These are phyloP conservation scores for Ophion ellenae DNA, from an alignment of 2,888 invertebrate genomes.

Conservation along the genomic window DNA sequence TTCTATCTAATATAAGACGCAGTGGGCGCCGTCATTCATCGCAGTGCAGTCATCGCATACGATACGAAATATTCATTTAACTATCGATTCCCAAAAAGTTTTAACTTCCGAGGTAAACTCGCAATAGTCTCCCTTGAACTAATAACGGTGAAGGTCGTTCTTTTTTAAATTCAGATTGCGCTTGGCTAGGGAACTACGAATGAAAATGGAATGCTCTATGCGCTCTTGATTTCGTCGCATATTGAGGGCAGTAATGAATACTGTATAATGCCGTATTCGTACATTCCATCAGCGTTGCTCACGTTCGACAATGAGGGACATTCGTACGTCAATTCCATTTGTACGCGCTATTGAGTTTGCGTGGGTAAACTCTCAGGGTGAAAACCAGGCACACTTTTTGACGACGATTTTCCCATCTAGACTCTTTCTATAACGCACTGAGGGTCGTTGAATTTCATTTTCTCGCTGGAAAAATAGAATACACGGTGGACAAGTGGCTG, in stretches of 20 bases:
- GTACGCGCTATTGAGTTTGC: conserved; percentile 23
- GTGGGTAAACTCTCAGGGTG: conserved; percentile 6
- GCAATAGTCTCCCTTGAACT: too few species aligned
- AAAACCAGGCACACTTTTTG: conserved; percentile 20
- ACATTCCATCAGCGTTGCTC: background rate
- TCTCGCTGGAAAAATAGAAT: conserved; percentile 45
- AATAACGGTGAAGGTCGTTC: too few species aligned
- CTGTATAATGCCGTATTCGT: background rate
- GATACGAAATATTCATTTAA: too few species aligned
- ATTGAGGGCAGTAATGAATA: background rate
- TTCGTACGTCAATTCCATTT: conserved; percentile 27
- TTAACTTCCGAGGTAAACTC: too few species aligned
- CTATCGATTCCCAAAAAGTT: too few species aligned
- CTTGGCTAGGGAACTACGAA: too few species aligned
- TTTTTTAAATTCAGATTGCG: too few species aligned
- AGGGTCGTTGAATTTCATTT: conserved; percentile 67
- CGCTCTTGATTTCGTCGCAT: too few species aligned
- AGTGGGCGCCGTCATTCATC: too few species aligned
- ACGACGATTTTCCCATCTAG: conserved; percentile 41
- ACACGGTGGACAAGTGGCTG: conserved; percentile 34
- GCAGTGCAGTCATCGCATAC: too few species aligned
- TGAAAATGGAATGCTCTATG: too few species aligned
- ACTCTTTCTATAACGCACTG: conserved; percentile 45
- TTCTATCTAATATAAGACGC: too few species aligned
- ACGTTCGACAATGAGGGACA: background rate